These are phyloP conservation scores for Symphodus melops DNA, from an alignment of 2,113 vertebrate species.

Conservation along the genomic window DNA sequence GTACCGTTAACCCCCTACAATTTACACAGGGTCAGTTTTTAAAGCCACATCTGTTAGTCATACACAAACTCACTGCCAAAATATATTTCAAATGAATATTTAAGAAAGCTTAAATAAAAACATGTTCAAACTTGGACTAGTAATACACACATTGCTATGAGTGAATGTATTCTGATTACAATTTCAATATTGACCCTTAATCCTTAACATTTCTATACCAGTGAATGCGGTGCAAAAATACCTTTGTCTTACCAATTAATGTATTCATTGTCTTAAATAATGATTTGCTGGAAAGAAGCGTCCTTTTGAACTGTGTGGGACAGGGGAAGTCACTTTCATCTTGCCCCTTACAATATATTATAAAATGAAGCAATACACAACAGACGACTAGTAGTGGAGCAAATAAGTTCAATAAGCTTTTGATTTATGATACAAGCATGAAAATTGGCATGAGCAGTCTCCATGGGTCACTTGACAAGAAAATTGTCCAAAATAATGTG, in stretches of 20 bases:
- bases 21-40: constrained; percentile 20
- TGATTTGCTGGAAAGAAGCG: constrained; percentile 63
- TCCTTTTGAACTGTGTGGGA: constrained; percentile 30
- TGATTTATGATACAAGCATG: no score
- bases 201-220: constrained; percentile 72
- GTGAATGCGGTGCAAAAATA: constrained; percentile 49
- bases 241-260: constrained; percentile 70
- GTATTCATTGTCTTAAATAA: constrained; percentile 75
- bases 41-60: constrained; percentile 46
- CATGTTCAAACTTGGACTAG: constrained; percentile 59
- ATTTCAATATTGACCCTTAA: constrained; percentile 57
- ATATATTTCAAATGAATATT: constrained; percentile 42
- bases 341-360: constrained; percentile 23
- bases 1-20: no score
- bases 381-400: no score
- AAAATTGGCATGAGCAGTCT: no score
- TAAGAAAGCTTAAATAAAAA: constrained; percentile 29
- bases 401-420: no score
- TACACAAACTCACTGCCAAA: constrained; percentile 77
- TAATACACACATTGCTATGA: constrained; percentile 52
- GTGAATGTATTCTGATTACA: constrained; percentile 82
- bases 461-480: no score
- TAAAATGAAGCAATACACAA: constrained; percentile 31
- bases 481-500: no score
- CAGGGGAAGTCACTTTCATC: no score